Percentiles rank a stretch among this genome's conserved stretches.
phyloP scores from a whole-genome alignment of 2,113 vertebrate species.

The Chascanopsetta lugubris region DNA sequence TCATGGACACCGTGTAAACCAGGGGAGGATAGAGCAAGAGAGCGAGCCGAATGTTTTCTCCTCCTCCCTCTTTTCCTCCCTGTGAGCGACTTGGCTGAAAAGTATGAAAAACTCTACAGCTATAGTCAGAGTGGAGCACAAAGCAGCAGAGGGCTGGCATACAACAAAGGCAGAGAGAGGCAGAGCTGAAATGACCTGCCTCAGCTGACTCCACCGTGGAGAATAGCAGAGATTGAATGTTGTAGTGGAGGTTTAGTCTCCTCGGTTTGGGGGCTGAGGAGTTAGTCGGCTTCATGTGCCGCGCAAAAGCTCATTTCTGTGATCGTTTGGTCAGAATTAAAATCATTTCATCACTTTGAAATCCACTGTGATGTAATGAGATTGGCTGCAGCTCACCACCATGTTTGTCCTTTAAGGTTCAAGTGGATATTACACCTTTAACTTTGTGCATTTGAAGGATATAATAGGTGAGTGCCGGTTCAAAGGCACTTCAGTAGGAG shows the following conservation, averaged over 20 bases:
- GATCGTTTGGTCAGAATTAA: conserved; percentile 30
- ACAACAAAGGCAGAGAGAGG: conserved; percentile 40
- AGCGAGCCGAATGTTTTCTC: neutral
- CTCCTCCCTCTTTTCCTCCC: neutral
- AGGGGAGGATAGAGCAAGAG: neutral
- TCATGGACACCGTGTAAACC: neutral
- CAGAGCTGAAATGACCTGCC: conserved; percentile 46
- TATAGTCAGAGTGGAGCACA: neutral
- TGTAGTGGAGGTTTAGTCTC: conserved; percentile 18
- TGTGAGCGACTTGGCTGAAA: conserved; percentile 9
- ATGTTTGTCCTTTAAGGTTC: conserved; percentile 5
- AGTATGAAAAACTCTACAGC: conserved; percentile 8
- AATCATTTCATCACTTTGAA: conserved; percentile 36
- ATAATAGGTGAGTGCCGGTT: conserved; percentile 3
- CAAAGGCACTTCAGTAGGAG: conserved; percentile 12
- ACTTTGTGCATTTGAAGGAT: conserved; percentile 1
- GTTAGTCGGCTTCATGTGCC: conserved; percentile 5
- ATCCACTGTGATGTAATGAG: conserved; percentile 3
- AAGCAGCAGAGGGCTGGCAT: conserved; percentile 20
- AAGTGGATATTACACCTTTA: neutral
- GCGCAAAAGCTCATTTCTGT: conserved; percentile 13
- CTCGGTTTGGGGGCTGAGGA: conserved; percentile 15
- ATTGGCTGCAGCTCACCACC: neutral
- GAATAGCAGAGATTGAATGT: conserved; percentile 45
- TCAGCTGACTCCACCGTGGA: conserved; percentile 20